Conservation (phyloP, 1,140 invertebrate species). For the Amphibalanus amphitrite region DNA sequence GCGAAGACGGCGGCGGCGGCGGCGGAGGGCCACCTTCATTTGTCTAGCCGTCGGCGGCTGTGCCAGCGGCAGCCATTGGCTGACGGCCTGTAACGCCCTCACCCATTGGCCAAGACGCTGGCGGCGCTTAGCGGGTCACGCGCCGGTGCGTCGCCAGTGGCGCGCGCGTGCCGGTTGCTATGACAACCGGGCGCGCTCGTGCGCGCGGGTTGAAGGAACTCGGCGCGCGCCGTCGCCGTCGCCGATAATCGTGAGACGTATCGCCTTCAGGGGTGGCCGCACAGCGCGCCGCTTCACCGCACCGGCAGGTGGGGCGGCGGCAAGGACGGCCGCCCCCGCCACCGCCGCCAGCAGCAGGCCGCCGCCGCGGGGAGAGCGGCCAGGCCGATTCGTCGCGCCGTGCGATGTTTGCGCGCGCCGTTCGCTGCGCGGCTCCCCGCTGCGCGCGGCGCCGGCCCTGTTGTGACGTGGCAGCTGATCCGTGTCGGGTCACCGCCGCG, state of each 20-base stretch:
- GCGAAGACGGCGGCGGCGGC: no score
- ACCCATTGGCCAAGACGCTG: not conserved
- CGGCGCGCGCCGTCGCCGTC: no score
- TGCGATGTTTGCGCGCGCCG: no score
- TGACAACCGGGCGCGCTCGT: not conserved
- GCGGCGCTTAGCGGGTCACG: not conserved
- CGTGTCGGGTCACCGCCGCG: no score
- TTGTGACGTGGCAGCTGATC: not conserved
- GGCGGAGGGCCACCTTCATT: not conserved
- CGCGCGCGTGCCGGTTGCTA: not conserved
- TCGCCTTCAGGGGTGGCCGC: not conserved
- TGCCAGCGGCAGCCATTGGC: not conserved
- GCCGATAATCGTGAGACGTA: not conserved
- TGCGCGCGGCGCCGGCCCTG: no score
- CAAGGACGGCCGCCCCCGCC: no score
- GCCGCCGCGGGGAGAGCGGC: not conserved
- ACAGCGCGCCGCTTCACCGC: not conserved
- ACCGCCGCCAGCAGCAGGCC: no score
- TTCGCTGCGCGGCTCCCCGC: not conserved
- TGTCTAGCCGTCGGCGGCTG: not conserved
- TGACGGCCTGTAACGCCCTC: not conserved
- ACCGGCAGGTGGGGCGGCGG: not conserved
- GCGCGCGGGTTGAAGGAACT: conserved; percentile 1
- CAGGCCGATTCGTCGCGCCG: not conserved
- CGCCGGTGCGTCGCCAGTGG: no score